Conservation (phyloP, 2,113 vertebrate genomes). For the Channa maculata region DNA sequence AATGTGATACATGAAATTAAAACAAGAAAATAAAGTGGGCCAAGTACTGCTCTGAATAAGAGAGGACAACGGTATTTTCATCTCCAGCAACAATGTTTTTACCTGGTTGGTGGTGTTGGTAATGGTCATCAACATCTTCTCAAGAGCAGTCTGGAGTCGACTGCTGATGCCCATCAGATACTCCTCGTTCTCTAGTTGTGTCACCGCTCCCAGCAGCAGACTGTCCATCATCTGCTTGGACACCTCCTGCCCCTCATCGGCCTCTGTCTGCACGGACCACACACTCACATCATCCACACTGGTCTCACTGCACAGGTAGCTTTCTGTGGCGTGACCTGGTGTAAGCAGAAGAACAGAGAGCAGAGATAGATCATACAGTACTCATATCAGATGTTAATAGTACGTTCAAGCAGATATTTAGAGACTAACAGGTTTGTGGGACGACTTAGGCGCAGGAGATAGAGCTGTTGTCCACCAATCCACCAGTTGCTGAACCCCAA, state of each 20-base stretch:
- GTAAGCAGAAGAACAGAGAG: constrained; percentile 18
- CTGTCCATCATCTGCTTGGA: constrained; percentile 83
- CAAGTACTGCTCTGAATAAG: not conserved
- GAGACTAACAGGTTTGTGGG: not conserved
- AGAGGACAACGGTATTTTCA: not conserved
- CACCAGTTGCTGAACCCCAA: too few species aligned
- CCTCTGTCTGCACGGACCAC: constrained; percentile 79
- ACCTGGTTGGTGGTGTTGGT: constrained; percentile 92
- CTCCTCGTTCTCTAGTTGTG: constrained; percentile 88
- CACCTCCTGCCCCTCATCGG: constrained; percentile 82
- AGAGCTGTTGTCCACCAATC: too few species aligned
- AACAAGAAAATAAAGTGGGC: not conserved
- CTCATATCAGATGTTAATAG: not conserved
- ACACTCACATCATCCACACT: constrained; percentile 65
- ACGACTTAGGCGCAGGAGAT: too few species aligned
- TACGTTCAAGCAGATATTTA: not conserved
- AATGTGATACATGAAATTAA: not conserved
- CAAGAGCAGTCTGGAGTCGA: constrained; percentile 90
- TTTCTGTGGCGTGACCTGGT: constrained; percentile 54
- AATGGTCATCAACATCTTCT: constrained; percentile 93
- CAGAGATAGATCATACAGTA: constrained; percentile 8
- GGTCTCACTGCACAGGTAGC: constrained; percentile 67
- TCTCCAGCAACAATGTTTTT: not conserved
- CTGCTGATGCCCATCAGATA: constrained; percentile 86
- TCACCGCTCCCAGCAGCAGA: constrained; percentile 80